Evolutionary conservation across 2,797 vertebrate genomes (phyloP).

Genomic region (Poliocrania exsul): DNA sequence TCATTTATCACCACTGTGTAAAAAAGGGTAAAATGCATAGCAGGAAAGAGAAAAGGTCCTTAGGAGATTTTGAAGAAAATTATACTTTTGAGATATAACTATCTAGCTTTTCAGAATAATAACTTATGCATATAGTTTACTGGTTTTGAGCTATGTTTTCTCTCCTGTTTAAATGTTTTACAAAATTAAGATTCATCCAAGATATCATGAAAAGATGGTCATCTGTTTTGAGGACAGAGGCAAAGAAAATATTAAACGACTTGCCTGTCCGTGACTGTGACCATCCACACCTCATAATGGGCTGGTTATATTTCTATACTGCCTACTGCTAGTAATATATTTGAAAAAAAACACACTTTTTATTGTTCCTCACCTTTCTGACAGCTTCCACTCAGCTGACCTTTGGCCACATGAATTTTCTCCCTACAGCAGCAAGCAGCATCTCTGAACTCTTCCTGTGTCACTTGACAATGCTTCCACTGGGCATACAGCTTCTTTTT

Average conservation of each 20-base stretch:
- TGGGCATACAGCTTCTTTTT: background rate
- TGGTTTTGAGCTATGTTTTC: background rate
- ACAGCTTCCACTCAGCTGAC: background rate
- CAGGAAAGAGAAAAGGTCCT: background rate
- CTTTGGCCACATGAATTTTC: background rate
- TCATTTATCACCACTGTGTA: background rate
- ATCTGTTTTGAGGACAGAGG: background rate
- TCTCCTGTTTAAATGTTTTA: background rate
- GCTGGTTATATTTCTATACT: background rate
- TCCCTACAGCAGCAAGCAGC: background rate
- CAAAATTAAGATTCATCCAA: background rate
- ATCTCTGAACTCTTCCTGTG: background rate
- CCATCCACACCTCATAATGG: background rate
- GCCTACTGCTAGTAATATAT: background rate
- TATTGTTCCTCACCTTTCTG: background rate
- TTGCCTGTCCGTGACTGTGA: background rate
- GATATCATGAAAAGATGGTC: background rate
- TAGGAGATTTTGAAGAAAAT: background rate
- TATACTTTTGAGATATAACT: accelerated
- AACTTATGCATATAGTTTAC: background rate
- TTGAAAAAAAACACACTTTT: background rate
- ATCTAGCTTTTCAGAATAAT: background rate
- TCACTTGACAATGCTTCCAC: background rate
- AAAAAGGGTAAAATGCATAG: background rate
- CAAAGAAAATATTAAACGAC: background rate